Conservation (phyloP, 2,888 invertebrate species). For the Allophyes oxyacanthae region DNA sequence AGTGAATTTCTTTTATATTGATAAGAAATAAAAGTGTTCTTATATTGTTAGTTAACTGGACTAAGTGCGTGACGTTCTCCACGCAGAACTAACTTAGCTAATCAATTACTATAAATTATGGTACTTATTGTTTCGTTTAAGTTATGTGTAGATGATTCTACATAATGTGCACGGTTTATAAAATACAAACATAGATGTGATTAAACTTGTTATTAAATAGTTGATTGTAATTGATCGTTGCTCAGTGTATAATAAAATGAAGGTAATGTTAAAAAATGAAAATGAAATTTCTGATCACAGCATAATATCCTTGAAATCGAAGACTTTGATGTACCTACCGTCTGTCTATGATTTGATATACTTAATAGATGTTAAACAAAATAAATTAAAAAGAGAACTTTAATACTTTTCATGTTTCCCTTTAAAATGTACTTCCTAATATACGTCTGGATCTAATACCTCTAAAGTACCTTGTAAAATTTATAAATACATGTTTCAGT, state of each 20-base stretch:
- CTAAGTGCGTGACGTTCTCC: slow-evolving; percentile 48
- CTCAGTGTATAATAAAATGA: slow-evolving; percentile 63
- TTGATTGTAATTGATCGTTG: slow-evolving; percentile 70
- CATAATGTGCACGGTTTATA: slow-evolving; percentile 53
- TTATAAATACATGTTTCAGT: slow-evolving; percentile 49
- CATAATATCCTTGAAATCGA: slow-evolving; percentile 36
- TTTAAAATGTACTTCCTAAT: slow-evolving; percentile 36
- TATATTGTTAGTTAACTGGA: slow-evolving; percentile 76
- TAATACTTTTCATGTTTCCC: slow-evolving; percentile 29
- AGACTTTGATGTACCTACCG: slow-evolving; percentile 52
- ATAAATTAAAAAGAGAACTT: slow-evolving; percentile 9
- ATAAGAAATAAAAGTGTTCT: slow-evolving; percentile 87
- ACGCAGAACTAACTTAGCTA: slow-evolving; percentile 45
- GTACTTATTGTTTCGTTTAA: slow-evolving; percentile 49
- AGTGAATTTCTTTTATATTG: slow-evolving; percentile 69
- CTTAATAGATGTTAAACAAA: slow-evolving; percentile 34
- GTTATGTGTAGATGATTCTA: slow-evolving; percentile 49
- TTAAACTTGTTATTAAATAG: slow-evolving; percentile 62
- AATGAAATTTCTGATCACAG: slow-evolving; percentile 34
- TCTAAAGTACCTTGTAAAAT: slow-evolving; percentile 54
- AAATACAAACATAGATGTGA: slow-evolving; percentile 47
- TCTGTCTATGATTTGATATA: slow-evolving; percentile 39
- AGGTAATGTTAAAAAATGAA: slow-evolving; percentile 34
- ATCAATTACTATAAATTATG: slow-evolving; percentile 57
- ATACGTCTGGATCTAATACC: slow-evolving; percentile 47